Evolutionary conservation across 2,888 invertebrate species (phyloP).

Genomic region (Oscheius sp.): DNA sequence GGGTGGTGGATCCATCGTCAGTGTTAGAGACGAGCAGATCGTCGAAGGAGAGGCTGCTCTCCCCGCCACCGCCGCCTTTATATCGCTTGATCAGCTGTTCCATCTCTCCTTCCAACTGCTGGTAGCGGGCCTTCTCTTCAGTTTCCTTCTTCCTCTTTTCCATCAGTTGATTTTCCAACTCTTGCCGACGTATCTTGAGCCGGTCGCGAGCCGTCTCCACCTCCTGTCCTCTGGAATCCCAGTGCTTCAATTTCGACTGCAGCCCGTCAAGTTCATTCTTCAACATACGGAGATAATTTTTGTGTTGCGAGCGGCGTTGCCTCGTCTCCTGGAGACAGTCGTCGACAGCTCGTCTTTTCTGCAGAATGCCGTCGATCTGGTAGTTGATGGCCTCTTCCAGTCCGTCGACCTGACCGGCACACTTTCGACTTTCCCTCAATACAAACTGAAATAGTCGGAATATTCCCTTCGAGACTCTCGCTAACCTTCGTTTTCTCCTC

Average conservation of each 20-base stretch:
- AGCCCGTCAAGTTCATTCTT: constrained; percentile 27
- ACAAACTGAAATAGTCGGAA: not conserved
- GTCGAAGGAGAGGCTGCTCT: constrained; percentile 1
- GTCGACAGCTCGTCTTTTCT: constrained; percentile 17
- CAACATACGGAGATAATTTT: constrained; percentile 8
- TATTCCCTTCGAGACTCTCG: not conserved
- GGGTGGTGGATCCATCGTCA: constrained; percentile 21
- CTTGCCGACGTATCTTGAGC: not conserved
- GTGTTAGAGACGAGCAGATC: constrained; percentile 13
- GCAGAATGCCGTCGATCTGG: constrained; percentile 5
- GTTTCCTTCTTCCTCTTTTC: constrained; percentile 9
- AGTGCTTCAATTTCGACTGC: constrained; percentile 4
- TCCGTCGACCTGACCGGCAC: constrained; percentile 21
- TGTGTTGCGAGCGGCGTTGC: constrained; percentile 17
- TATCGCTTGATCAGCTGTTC: not conserved
- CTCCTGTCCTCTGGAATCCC: constrained; percentile 18
- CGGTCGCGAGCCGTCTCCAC: not conserved
- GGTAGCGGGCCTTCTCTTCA: constrained; percentile 3
- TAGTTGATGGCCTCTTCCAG: constrained; percentile 15
- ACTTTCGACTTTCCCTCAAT: constrained; percentile 16
- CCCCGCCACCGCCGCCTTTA: not conserved
- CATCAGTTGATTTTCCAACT: constrained; percentile 7
- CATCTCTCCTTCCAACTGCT: constrained; percentile 26
- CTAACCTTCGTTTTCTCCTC: constrained; percentile 25
- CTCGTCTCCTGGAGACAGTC: constrained; percentile 1